phyloP scores from a whole-genome alignment of 1,140 invertebrate species.

The Neodiprion virginianus region DNA sequence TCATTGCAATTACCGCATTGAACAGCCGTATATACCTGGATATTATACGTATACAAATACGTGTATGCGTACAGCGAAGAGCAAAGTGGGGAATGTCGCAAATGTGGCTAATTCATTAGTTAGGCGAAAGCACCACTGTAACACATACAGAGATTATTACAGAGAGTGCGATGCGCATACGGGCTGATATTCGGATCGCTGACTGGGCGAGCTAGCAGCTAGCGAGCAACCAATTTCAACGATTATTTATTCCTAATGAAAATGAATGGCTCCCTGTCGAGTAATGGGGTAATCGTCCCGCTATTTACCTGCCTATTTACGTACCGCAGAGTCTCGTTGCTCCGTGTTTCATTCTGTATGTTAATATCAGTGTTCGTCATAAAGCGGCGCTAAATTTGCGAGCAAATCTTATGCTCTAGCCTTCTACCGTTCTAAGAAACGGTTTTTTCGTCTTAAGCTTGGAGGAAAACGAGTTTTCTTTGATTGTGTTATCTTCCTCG shows the following conservation, averaged over 20 bases:
- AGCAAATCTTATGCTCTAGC: too few relatives aligned
- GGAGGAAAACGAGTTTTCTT: too few relatives aligned
- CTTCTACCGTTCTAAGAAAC: too few relatives aligned
- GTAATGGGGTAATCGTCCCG: conserved; percentile 16
- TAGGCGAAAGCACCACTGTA: background rate
- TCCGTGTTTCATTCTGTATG: background rate
- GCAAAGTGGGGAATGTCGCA: background rate
- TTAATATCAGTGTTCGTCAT: background rate
- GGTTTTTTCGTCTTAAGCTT: too few relatives aligned
- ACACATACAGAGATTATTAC: background rate
- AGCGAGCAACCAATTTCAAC: conserved; percentile 29
- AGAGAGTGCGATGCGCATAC: background rate
- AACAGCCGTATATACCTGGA: too few relatives aligned
- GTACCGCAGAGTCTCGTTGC: background rate
- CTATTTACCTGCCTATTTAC: conserved; percentile 6
- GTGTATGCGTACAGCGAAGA: too few relatives aligned
- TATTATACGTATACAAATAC: too few relatives aligned
- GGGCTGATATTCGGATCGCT: background rate
- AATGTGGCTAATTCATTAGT: conserved; percentile 4
- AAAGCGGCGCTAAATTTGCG: too few relatives aligned
- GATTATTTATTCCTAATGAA: conserved; percentile 42
- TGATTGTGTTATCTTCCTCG: too few relatives aligned
- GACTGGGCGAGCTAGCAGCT: background rate
- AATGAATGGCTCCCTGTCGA: conserved; percentile 32
- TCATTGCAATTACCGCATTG: background rate